A percentile compares a stretch with the other conserved stretches of the same genome.
Evolutionary conservation across 2,797 vertebrate genomes (phyloP).

Genomic region (Arnoldichthys spilopterus): DNA sequence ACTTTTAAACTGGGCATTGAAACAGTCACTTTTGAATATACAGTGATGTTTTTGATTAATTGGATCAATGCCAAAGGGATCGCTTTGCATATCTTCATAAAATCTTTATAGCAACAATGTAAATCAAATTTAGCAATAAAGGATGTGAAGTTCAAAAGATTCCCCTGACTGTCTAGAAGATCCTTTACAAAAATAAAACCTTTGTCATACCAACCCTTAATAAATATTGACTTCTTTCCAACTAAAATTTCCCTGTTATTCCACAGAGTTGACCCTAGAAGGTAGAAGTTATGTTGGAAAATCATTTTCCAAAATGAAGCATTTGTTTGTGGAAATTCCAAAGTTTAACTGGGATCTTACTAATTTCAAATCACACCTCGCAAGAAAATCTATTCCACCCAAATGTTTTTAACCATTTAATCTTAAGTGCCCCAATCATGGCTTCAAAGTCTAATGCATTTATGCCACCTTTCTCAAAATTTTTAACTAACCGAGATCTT

Average conservation of each 20-base stretch:
- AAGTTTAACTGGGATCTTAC: too few species aligned
- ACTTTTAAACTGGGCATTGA: constrained; percentile 7
- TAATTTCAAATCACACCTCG: too few species aligned
- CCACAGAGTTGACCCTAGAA: constrained; percentile 5
- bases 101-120: constrained; percentile 10
- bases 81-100: background rate
- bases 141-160: constrained; percentile 14
- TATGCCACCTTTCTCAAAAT: too few species aligned
- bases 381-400: too few species aligned
- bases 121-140: constrained; percentile 17
- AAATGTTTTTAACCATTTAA: too few species aligned
- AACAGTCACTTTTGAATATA: constrained; percentile 2
- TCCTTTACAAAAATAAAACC: constrained; percentile 32
- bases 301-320: too few species aligned
- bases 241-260: constrained; percentile 18
- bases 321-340: too few species aligned
- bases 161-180: constrained; percentile 16
- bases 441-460: too few species aligned
- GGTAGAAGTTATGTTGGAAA: background rate
- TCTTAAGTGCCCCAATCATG: too few species aligned
- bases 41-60: background rate
- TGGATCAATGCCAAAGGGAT: background rate
- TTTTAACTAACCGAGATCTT: too few species aligned
- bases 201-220: background rate
- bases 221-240: constrained; percentile 17